A percentile compares a stretch with the other conserved stretches of the same genome.
phyloP scores from a whole-genome alignment of 2,888 invertebrate genomes.

The Ferrisia virgata region DNA sequence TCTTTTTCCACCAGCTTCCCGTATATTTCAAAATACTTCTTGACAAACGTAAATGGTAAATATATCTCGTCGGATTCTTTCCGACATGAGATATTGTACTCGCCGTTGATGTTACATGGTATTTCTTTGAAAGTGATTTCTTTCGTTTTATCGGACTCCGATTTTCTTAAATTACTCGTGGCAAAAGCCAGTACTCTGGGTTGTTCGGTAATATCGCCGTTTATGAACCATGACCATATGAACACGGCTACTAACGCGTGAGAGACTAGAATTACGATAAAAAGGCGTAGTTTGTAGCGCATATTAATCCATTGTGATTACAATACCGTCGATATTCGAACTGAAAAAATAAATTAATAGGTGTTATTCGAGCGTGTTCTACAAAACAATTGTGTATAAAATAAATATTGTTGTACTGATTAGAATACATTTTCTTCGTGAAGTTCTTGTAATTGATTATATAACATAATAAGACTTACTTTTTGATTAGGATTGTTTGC shows the following conservation, averaged over 20 bases:
- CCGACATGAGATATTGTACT: conserved; percentile 73
- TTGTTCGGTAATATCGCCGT: conserved; percentile 21
- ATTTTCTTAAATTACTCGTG: neutral
- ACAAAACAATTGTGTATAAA: no score
- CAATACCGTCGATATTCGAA: neutral
- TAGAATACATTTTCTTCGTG: neutral
- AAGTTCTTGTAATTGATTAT: neutral
- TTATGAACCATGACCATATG: conserved; percentile 26
- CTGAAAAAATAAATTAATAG: neutral
- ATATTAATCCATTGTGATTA: conserved; percentile 33
- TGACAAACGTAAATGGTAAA: conserved; percentile 87
- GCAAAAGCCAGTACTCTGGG: conserved; percentile 13
- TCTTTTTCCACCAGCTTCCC: conserved; percentile 75
- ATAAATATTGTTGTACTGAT: no score
- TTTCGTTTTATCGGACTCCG: neutral
- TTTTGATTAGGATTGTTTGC: neutral
- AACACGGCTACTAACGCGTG: conserved; percentile 13
- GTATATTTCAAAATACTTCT: conserved; percentile 90
- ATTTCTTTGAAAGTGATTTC: conserved; percentile 59
- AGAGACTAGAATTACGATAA: neutral
- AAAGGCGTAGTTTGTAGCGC: conserved; percentile 28
- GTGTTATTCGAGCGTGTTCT: neutral
- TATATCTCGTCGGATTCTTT: conserved; percentile 82
- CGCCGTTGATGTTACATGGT: conserved; percentile 85
- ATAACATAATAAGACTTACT: neutral